Conservation (phyloP, 1,140 invertebrate species). For the Diuraphis noxia region DNA sequence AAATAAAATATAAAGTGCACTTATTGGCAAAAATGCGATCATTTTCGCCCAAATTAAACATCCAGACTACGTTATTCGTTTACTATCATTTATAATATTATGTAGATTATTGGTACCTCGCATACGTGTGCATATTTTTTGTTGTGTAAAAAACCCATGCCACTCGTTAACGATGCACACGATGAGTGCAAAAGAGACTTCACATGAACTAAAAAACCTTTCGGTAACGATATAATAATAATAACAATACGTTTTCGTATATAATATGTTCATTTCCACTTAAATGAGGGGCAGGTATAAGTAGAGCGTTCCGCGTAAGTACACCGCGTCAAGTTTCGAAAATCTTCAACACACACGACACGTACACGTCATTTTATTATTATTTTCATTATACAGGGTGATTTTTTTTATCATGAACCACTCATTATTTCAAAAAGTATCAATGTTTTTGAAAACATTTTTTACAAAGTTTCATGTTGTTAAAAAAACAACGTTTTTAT, state of each 20-base stretch:
- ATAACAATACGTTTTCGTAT: not conserved
- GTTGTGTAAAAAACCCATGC: not conserved
- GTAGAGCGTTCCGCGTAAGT: not conserved
- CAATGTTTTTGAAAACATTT: too few species aligned
- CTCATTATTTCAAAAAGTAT: too few species aligned
- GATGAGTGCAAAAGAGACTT: not conserved
- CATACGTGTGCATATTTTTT: not conserved
- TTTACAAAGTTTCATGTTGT: too few species aligned
- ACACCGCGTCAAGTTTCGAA: not conserved
- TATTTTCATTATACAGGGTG: not conserved
- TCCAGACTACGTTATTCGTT: too few species aligned
- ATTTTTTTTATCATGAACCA: too few species aligned
- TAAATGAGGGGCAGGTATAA: not conserved
- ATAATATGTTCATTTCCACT: not conserved
- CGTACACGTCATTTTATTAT: not conserved
- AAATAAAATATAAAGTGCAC: not conserved
- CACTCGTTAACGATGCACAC: not conserved
- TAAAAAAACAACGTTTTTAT: too few species aligned
- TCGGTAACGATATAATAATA: not conserved
- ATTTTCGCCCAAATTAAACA: not conserved
- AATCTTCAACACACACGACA: not conserved
- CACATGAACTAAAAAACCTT: not conserved
- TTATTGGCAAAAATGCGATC: not conserved
- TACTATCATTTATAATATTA: too few species aligned
- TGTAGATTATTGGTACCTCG: too few species aligned